Percentiles rank a stretch among this genome's conserved stretches.
Conservation (phyloP, 2,113 vertebrate species). For the Toxostoma redivivum region DNA sequence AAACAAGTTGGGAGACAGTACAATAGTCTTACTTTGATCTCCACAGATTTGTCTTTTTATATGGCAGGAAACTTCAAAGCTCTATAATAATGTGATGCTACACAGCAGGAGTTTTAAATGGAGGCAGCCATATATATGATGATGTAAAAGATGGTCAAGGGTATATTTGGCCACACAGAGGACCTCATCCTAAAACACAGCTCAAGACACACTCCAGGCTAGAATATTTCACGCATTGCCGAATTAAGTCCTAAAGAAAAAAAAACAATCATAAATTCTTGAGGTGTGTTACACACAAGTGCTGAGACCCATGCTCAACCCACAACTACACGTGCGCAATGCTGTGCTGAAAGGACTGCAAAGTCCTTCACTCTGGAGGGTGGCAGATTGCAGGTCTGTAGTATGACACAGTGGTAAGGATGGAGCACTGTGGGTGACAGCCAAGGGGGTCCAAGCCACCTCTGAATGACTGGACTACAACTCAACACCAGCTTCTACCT, state of each 20-base stretch:
- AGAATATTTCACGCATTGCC: background rate
- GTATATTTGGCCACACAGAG: background rate
- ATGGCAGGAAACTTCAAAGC: background rate
- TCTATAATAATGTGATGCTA: background rate
- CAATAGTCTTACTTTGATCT: background rate
- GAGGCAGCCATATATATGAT: accelerated
- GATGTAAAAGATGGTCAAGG: background rate
- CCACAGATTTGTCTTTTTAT: background rate
- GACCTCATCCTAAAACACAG: background rate
- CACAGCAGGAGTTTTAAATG: background rate
- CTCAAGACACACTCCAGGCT: background rate
- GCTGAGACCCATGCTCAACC: background rate
- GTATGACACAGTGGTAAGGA: background rate
- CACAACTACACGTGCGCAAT: accelerated
- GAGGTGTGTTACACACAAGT: background rate
- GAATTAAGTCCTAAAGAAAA: background rate
- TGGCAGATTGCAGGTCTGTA: background rate
- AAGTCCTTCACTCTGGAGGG: background rate
- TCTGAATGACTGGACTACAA: background rate
- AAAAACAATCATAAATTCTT: background rate
- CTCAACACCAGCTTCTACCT: background rate
- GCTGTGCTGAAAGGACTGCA: background rate
- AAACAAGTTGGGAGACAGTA: background rate
- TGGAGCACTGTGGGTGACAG: background rate
- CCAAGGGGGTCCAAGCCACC: background rate